phyloP scores from a whole-genome alignment of 1,140 invertebrate species.

The Drosophila saltans region DNA sequence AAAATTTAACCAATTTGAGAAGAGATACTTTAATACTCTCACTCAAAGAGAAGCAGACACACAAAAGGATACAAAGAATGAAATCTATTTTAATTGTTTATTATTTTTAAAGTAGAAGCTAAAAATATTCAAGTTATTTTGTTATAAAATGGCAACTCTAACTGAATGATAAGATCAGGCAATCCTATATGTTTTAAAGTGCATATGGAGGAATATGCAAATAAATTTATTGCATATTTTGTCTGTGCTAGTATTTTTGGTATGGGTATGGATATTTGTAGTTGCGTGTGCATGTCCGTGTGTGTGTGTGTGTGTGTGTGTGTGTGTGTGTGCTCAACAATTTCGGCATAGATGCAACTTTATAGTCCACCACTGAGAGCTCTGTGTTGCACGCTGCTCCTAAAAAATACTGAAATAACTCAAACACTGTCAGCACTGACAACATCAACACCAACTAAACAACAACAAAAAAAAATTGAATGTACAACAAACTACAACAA shows the following conservation, averaged over 20 bases:
- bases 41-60: too few species aligned
- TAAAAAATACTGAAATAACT: constrained; percentile 60
- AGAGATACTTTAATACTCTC: background rate
- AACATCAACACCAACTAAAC: constrained; percentile 27
- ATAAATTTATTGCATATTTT: constrained; percentile 29
- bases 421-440: constrained; percentile 52
- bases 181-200: constrained; percentile 1
- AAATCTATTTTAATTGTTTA: constrained; percentile 1
- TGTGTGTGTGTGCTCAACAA: constrained; percentile 39
- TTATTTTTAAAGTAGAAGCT: background rate
- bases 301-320: background rate
- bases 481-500: background rate
- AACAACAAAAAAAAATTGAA: constrained; percentile 31
- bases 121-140: background rate
- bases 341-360: constrained; percentile 50
- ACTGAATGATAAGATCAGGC: constrained; percentile 5
- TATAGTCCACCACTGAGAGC: constrained; percentile 27
- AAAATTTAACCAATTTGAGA: too few species aligned
- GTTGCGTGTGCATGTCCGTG: background rate
- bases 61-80: too few species aligned
- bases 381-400: constrained; percentile 19
- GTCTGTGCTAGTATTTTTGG: constrained; percentile 8
- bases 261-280: constrained; percentile 2
- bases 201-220: constrained; percentile 13
- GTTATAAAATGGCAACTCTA: background rate